A percentile compares a stretch with the other conserved stretches of the same genome.
Conservation (phyloP, 2,113 vertebrate species). For the Dromaius novaehollandiae region DNA sequence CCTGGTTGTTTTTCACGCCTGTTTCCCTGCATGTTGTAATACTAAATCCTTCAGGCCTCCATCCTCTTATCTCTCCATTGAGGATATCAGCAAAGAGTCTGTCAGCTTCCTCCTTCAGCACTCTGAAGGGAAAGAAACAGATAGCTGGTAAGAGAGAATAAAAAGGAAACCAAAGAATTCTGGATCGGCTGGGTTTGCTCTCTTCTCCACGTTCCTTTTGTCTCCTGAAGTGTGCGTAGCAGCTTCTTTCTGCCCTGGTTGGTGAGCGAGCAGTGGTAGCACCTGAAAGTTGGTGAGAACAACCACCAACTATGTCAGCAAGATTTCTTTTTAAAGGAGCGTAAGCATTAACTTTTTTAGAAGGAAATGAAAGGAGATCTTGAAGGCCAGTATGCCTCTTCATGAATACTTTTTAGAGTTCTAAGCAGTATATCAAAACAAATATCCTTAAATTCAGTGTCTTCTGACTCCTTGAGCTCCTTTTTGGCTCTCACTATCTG, state of each 20-base stretch:
- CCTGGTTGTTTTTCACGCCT: background rate
- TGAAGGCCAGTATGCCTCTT: background rate
- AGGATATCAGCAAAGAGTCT: background rate
- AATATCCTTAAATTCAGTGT: background rate
- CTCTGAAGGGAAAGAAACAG: background rate
- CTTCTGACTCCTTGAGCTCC: background rate
- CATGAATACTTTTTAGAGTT: background rate
- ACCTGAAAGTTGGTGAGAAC: background rate
- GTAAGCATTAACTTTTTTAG: background rate
- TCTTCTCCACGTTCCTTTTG: background rate
- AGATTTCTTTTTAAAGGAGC: background rate
- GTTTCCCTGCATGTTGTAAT: background rate
- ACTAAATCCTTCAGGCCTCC: background rate
- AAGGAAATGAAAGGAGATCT: background rate
- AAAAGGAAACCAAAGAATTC: background rate
- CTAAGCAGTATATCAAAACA: background rate
- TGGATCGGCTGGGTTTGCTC: background rate
- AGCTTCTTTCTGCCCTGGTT: background rate
- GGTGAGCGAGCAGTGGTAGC: background rate
- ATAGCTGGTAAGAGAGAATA: background rate
- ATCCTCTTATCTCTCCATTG: background rate
- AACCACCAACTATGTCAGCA: background rate
- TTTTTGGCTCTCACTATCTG: background rate
- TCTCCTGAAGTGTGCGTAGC: background rate
- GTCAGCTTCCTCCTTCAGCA: background rate